These are phyloP conservation scores for Diogma glabrata DNA, from an alignment of 2,888 invertebrate genomes.

Conservation along the genomic window DNA sequence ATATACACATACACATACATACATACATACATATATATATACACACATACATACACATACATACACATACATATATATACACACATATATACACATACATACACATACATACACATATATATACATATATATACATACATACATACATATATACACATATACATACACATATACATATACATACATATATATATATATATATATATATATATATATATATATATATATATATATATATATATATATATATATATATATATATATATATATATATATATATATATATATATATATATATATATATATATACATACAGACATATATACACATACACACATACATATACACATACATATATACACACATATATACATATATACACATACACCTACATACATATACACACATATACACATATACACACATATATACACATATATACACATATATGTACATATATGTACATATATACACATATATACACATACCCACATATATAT, in stretches of 20 bases:
- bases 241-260: not conserved
- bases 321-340: not conserved
- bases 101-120: no score
- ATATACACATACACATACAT: no score
- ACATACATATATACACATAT: no score
- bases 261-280: not conserved
- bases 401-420: not conserved
- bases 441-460: not conserved
- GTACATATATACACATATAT: not conserved
- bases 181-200: no score
- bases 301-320: not conserved
- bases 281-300: not conserved
- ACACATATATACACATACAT: no score
- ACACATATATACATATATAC: not conserved
- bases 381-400: not conserved
- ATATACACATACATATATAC: not conserved
- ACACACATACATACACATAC: no score
- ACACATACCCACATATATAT: not conserved
- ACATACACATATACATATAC: no score
- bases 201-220: no score
- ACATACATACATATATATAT: no score
- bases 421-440: not conserved
- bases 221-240: no score
- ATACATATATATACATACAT: no score
- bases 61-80: no score